Percentiles rank a stretch among this genome's conserved stretches.
Evolutionary conservation across 2,888 invertebrate genomes (phyloP).

Genomic region (Gymnosoma rotundatum): DNA sequence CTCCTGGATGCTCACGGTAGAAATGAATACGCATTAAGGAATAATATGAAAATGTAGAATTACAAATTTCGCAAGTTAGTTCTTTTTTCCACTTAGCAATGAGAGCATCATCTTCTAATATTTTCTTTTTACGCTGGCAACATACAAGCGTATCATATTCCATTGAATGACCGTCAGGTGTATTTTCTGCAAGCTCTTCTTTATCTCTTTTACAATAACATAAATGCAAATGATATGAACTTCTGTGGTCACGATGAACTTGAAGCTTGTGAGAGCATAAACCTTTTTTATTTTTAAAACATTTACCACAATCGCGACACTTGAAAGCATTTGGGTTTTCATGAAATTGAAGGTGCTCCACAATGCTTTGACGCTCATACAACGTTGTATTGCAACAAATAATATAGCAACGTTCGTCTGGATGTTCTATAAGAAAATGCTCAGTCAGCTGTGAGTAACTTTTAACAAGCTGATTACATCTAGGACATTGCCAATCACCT

Average conservation of each 20-base stretch:
- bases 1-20: slow-evolving; percentile 67
- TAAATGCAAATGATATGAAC: slow-evolving; percentile 50
- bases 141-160: slow-evolving; percentile 30
- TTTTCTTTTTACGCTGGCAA: slow-evolving; percentile 63
- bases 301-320: slow-evolving; percentile 53
- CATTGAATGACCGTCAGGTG: background rate
- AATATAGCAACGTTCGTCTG: slow-evolving; percentile 41
- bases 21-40: slow-evolving; percentile 70
- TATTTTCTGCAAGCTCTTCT: background rate
- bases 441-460: slow-evolving; percentile 25
- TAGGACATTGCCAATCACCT: slow-evolving; percentile 31
- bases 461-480: background rate
- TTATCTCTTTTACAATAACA: slow-evolving; percentile 45
- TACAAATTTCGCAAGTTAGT: slow-evolving; percentile 71
- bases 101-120: slow-evolving; percentile 55
- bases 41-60: slow-evolving; percentile 53
- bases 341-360: slow-evolving; percentile 43
- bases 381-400: slow-evolving; percentile 39
- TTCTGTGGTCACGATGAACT: slow-evolving; percentile 39
- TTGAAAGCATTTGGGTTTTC: slow-evolving; percentile 33
- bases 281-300: slow-evolving; percentile 65
- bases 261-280: slow-evolving; percentile 45
- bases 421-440: slow-evolving; percentile 45
- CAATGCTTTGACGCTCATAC: slow-evolving; percentile 9
- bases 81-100: slow-evolving; percentile 65